A percentile compares a stretch with the other conserved stretches of the same genome.
These are phyloP conservation scores for Passerina amoena DNA, from an alignment of 2,113 vertebrate species.

Conservation along the genomic window DNA sequence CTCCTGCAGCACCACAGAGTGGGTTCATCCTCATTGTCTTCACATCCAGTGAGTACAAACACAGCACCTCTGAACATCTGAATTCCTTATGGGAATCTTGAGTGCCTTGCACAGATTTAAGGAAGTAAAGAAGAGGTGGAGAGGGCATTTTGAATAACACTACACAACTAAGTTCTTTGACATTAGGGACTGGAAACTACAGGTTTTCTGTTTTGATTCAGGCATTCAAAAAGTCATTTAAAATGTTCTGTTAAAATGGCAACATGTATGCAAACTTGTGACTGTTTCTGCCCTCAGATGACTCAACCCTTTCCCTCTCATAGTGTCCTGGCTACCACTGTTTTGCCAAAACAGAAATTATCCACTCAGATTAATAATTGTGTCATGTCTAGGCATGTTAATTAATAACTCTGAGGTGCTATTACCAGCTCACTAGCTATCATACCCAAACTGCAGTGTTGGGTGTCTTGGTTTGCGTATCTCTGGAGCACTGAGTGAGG, in stretches of 20 bases:
- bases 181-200: not conserved
- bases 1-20: not conserved
- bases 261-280: not conserved
- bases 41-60: not conserved
- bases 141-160: not conserved
- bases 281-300: not conserved
- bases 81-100: not conserved
- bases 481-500: not conserved
- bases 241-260: not conserved
- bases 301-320: not conserved
- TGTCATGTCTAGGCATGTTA: not conserved
- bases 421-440: not conserved
- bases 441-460: not conserved
- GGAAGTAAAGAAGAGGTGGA: not conserved
- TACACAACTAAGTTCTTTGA: not conserved
- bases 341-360: constrained; percentile 1
- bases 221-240: not conserved
- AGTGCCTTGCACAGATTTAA: not conserved
- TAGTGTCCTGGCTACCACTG: not conserved
- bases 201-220: not conserved
- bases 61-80: not conserved
- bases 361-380: not conserved
- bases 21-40: not conserved
- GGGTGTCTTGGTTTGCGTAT: not conserved
- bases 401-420: not conserved